phyloP scores from a whole-genome alignment of 1,140 invertebrate species.

The Coptotermes formosanus region DNA sequence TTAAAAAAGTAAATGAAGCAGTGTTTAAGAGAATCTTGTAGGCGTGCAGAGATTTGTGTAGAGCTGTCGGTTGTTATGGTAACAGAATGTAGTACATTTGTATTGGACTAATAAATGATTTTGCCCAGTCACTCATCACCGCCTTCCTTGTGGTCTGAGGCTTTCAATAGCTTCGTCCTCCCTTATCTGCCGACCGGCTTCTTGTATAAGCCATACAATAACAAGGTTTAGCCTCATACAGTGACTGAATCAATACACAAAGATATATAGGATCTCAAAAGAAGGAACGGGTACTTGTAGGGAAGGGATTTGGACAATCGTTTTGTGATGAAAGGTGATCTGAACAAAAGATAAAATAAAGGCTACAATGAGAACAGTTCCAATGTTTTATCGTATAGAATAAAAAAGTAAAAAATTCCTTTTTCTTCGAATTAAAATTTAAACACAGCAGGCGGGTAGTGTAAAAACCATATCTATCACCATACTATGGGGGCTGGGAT shows the following conservation, averaged over 20 bases:
- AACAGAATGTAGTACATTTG: constrained; percentile 3
- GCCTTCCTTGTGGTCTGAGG: neutral
- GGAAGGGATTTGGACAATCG: neutral
- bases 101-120: constrained; percentile 14
- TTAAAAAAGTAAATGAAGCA: too few species aligned
- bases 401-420: neutral
- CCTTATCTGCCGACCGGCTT: neutral
- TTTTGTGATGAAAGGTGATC: constrained; percentile 12
- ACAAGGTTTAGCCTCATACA: constrained; percentile 15
- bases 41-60: too few species aligned
- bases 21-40: too few species aligned
- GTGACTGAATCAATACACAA: constrained; percentile 15
- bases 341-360: neutral
- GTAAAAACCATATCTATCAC: too few species aligned
- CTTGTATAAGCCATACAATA: constrained; percentile 8
- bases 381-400: neutral
- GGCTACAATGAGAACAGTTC: neutral
- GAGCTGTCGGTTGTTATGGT: neutral
- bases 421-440: neutral
- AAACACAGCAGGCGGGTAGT: neutral
- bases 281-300: neutral
- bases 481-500: too few species aligned
- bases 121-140: constrained; percentile 12
- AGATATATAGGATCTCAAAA: neutral
- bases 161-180: neutral